A percentile compares a stretch with the other conserved stretches of the same genome.
These are phyloP conservation scores for Lagocephalus sceleratus DNA, from an alignment of 2,797 vertebrate species.

Conservation along the genomic window DNA sequence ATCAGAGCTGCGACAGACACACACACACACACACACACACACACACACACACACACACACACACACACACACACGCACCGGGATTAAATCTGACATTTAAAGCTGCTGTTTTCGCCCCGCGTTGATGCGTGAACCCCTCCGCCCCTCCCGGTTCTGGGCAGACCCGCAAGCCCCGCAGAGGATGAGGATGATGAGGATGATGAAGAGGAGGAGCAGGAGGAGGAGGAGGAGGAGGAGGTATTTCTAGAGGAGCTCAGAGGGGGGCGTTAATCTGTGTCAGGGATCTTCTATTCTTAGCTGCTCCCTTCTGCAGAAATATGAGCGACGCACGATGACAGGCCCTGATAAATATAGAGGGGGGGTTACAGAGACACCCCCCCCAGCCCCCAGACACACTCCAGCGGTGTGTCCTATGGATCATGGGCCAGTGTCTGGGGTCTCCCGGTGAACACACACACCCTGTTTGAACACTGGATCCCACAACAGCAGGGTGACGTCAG, in stretches of 20 bases:
- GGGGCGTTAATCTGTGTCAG: constrained; percentile 61
- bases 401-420: constrained; percentile 23
- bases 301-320: constrained; percentile 63
- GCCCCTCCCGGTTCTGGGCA: too few relatives aligned
- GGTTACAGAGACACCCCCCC: constrained; percentile 28
- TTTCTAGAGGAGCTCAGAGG: constrained; percentile 15
- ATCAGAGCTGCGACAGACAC: constrained; percentile 1
- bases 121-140: too few relatives aligned
- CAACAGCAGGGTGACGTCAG: too few relatives aligned
- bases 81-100: constrained; percentile 69
- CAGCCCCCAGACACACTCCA: constrained; percentile 8
- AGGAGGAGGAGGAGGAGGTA: not conserved
- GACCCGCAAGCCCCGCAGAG: not conserved
- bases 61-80: not conserved
- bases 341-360: constrained; percentile 62
- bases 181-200: not conserved
- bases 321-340: constrained; percentile 52
- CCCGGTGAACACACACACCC: not conserved
- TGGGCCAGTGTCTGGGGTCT: not conserved
- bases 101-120: too few relatives aligned
- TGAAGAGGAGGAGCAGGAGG: too few relatives aligned
- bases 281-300: constrained; percentile 60
- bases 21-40: too few relatives aligned
- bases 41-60: too few relatives aligned
- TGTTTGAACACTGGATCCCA: not conserved